Base-by-base conservation (phyloP, 2,888 invertebrate species). In the Carpatolechia fugitivella region DNA sequence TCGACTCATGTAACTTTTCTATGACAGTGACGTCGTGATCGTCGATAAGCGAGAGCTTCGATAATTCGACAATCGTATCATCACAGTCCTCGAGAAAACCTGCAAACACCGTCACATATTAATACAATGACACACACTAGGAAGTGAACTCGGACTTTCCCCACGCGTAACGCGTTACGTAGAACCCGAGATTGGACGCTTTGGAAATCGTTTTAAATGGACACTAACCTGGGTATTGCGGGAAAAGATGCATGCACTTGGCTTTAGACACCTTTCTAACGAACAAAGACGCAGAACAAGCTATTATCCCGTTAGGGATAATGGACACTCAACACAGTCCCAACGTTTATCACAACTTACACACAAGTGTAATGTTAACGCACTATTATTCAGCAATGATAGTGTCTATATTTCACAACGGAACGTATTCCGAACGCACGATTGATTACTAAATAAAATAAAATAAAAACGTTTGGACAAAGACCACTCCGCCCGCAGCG, bases 221-320 rank as follows among this genome's bases (percentile, higher is more conserved):
- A 24, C 61, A 82, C 87, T 76, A 68, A 91, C 90, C 90, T 90
- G 89, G 76, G 86, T 89, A 86, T 85, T 89, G 88, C 90, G 87
- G 81, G 79, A 83, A 85, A 87, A 91, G 90, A 91, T 91, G 87
- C 91, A 91, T 91, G 90, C 91, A 91, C 91, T 90, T 90, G 84
- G 88, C 88, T 90, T 89, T 82, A 68, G 77, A 83, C 82, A 88
- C 90, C 90, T 85, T 82, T 82, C 18, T 77, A 72, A 65, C 70
- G 76, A 88, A 90, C 88, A 90, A 90, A 88, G 86, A 83, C 79
- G 79, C 74, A 80, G 76, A 85, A 86, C 82, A 83, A 82, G 86
- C 87, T 81, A 82, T 80, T 88, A 89, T 89, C 90, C 90, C 90
- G 90, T 90, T 89, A 88, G 80, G 88, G 85, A 18, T 85, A 85